These are phyloP conservation scores for Acrobasis consociella DNA, from an alignment of 2,888 invertebrate species.

Conservation along the genomic window DNA sequence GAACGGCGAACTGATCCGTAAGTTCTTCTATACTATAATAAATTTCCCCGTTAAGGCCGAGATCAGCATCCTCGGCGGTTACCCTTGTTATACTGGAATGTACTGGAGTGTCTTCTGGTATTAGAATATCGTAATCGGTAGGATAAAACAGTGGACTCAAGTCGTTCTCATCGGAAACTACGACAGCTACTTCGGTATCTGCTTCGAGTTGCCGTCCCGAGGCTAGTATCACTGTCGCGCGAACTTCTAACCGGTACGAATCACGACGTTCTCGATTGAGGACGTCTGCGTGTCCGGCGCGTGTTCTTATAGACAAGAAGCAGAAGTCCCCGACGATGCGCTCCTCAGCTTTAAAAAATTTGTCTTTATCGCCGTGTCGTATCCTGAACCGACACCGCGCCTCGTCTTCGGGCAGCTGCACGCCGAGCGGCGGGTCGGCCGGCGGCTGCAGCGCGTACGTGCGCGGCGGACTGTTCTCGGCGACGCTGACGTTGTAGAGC, in stretches of 20 bases:
- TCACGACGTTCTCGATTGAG: slow-evolving; percentile 96
- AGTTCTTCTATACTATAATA: slow-evolving; percentile 95
- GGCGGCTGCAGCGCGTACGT: slow-evolving; percentile 89
- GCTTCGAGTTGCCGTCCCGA: slow-evolving; percentile 85
- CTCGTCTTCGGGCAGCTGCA: slow-evolving; percentile 72
- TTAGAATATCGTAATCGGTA: slow-evolving; percentile 92
- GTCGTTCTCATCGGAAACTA: slow-evolving; percentile 93
- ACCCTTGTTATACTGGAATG: slow-evolving; percentile 91
- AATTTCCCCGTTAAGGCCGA: slow-evolving; percentile 97
- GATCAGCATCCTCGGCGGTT: slow-evolving; percentile 96
- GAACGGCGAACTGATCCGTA: slow-evolving; percentile 94
- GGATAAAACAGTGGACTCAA: slow-evolving; percentile 96
- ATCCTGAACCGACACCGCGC: slow-evolving; percentile 91
- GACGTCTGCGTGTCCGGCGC: slow-evolving; percentile 93
- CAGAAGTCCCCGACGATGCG: slow-evolving; percentile 96
- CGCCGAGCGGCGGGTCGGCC: slow-evolving; percentile 91
- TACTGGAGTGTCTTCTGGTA: slow-evolving; percentile 93
- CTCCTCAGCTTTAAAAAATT: slow-evolving; percentile 96
- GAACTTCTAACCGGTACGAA: slow-evolving; percentile 90
- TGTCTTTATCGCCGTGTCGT: slow-evolving; percentile 92
- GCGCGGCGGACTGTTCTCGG: slow-evolving; percentile 95
- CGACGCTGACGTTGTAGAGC: slow-evolving; percentile 93
- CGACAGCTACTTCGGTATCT: slow-evolving; percentile 87
- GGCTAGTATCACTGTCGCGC: slow-evolving; percentile 81
- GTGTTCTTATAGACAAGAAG: slow-evolving; percentile 94